Conservation (phyloP, 2,113 vertebrate species). For the Hylia prasina region DNA sequence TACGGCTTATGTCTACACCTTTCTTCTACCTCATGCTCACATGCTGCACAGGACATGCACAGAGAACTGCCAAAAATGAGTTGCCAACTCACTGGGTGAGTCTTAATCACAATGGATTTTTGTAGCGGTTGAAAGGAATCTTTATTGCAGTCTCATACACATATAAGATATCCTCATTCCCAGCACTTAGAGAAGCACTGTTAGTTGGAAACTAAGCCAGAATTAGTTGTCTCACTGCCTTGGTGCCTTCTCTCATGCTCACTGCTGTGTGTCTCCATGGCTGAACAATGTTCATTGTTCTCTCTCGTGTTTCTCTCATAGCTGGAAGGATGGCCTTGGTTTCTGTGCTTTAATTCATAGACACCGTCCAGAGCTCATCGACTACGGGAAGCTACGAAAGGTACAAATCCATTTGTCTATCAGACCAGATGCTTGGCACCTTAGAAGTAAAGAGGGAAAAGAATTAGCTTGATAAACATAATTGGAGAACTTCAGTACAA, state of each 20-base stretch:
- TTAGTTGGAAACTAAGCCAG: not conserved
- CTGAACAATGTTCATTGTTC: not conserved
- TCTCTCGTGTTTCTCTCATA: conserved; percentile 42
- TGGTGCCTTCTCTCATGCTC: not conserved
- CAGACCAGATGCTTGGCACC: not conserved
- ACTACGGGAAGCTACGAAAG: conserved; percentile 96
- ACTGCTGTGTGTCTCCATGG: not conserved
- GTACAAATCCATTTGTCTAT: conserved; percentile 59
- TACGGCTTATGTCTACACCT: not conserved
- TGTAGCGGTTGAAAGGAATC: not conserved
- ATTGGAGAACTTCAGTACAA: conserved; percentile 14
- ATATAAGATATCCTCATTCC: not conserved
- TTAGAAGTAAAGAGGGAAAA: not conserved
- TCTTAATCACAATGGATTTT: not conserved
- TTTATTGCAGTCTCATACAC: not conserved
- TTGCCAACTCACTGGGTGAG: not conserved
- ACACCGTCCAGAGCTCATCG: conserved; percentile 97
- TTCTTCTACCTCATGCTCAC: not conserved
- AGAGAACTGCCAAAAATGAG: not conserved
- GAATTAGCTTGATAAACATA: conserved; percentile 28
- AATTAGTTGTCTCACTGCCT: not conserved
- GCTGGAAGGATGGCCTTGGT: conserved; percentile 98
- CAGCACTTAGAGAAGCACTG: not conserved
- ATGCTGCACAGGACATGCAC: not conserved
- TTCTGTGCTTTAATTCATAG: conserved; percentile 98